Base-by-base conservation (phyloP, 2,888 invertebrate species). In the Ophion costatus region DNA sequence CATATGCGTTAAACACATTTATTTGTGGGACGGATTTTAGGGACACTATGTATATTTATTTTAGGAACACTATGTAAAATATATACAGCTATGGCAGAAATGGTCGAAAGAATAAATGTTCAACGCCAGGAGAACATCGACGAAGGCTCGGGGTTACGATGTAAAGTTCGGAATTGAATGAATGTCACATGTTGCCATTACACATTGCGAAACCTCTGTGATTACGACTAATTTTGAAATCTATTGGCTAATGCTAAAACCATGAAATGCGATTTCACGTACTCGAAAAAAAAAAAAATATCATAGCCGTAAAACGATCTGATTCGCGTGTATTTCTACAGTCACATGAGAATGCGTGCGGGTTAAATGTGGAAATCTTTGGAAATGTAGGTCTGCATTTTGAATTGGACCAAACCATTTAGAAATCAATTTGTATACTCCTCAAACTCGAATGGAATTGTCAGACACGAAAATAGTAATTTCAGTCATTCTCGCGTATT, bases 1-100 rank as follows among this genome's bases (percentile, higher is more conserved):
- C 59, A 80, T 76, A 82, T 79, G 75, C 64, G 64, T 82, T 79
- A 82, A 70, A 79, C 67, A 85, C 79, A 79, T 80, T 79, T 67
- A 85, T 66, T 57, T 85, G 84, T 79, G 82, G 79, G 79, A 79
- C 70, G 63, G 67, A 70, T 71, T 17, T 66, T 75, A 63, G 57
- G 57, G 66, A 69, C 33, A 67, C 42, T 70, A n/a, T 75, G 56
- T 67, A 61, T 70, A 45, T 59, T 20, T 63, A 66, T 71, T n/a
- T 66, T 75, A 64, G 51, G 57, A 61, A 69, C 33, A 67, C 42
- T 70, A n/a, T 75, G 56, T 63, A 61, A 29, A 29, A 29, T 29
- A 66, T 63, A 45, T 64, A 38, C 38, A 51, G 5, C 22, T 80
- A 75, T 67, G 56, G 76, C 81, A 79, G 56, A 22, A 33, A 71